phyloP scores from a whole-genome alignment of 2,113 vertebrate genomes.

The Hyaena hyaena region DNA sequence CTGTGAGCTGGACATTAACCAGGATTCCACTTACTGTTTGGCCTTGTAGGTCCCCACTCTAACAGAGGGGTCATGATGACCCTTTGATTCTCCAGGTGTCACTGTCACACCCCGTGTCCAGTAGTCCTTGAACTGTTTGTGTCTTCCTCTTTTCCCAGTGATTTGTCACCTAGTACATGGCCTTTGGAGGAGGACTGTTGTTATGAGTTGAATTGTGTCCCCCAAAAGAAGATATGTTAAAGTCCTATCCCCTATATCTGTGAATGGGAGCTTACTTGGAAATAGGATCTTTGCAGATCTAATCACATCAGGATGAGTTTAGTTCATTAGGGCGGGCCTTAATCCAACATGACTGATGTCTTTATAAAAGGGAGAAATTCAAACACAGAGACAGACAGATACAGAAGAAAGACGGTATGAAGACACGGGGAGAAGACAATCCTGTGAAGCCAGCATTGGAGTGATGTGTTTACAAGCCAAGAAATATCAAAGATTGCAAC shows the following conservation, averaged over 20 bases:
- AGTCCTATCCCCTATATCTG: neutral
- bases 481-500: neutral
- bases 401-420: neutral
- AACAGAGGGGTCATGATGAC: accelerated
- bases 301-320: neutral
- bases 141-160: neutral
- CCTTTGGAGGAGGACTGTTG: neutral
- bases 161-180: neutral
- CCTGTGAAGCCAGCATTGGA: neutral
- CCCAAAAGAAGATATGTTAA: neutral
- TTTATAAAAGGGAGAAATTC: neutral
- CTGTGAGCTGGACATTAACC: neutral
- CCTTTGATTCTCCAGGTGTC: neutral
- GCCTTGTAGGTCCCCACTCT: neutral
- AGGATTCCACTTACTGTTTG: neutral
- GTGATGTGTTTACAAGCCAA: neutral
- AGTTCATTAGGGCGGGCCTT: neutral
- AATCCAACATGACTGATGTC: neutral
- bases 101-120: neutral
- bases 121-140: neutral
- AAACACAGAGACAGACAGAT: neutral
- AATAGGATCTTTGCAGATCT: neutral
- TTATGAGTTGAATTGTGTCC: neutral
- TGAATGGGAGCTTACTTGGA: neutral
- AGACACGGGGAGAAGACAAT: neutral